Percentiles rank a stretch among this genome's conserved stretches.
Conservation (phyloP, 2,113 vertebrate species). For the Trichechus manatus region DNA sequence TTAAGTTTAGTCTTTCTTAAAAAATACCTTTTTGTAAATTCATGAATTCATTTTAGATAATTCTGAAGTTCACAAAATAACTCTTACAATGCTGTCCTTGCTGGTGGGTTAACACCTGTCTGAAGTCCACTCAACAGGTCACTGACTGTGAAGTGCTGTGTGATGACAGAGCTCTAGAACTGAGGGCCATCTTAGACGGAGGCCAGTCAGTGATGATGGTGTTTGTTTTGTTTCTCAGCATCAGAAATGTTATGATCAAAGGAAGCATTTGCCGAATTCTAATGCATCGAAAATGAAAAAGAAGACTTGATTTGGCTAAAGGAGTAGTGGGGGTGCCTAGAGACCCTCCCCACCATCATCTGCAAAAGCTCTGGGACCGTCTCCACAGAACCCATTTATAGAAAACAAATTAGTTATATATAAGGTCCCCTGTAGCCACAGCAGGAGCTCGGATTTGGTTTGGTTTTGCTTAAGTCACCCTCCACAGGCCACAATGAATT, state of each 20-base stretch:
- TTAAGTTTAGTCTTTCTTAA: accelerated
- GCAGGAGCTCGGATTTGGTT: too few relatives aligned
- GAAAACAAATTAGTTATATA: not conserved
- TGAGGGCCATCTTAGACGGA: accelerated
- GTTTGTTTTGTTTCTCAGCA: not conserved
- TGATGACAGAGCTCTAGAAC: accelerated
- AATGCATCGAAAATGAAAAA: accelerated
- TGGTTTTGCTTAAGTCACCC: not conserved
- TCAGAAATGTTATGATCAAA: not conserved
- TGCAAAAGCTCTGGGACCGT: too few relatives aligned
- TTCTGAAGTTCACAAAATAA: accelerated
- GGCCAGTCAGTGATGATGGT: accelerated
- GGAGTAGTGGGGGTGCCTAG: too few relatives aligned
- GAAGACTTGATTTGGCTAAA: accelerated
- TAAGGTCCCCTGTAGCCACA: not conserved
- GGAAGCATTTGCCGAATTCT: not conserved
- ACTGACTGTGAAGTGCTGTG: accelerated
- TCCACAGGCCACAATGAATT: accelerated
- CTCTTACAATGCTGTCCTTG: accelerated
- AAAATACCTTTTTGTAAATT: accelerated
- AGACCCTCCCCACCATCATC: not conserved
- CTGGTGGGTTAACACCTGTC: accelerated
- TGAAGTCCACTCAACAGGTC: not conserved
- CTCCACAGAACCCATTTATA: too few relatives aligned
- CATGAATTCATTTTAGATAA: accelerated